A percentile compares a stretch with the other conserved stretches of the same genome.
Evolutionary conservation across 1,140 invertebrate species (phyloP).

Genomic region (Latrodectus geometricus): DNA sequence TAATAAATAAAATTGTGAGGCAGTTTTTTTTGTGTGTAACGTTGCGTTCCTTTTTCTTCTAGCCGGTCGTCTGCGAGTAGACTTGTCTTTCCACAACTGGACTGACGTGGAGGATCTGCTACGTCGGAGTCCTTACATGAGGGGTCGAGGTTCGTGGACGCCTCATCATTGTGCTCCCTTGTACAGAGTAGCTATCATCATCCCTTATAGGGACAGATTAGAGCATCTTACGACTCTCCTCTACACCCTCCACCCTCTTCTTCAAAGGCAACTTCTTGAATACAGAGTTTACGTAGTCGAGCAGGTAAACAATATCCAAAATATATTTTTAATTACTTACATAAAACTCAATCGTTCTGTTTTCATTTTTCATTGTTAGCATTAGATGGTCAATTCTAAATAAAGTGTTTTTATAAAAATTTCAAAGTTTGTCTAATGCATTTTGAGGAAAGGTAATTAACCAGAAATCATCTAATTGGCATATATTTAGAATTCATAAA

Average conservation of each 20-base stretch:
- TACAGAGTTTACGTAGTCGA: slow-evolving; percentile 72
- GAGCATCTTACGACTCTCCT: slow-evolving; percentile 69
- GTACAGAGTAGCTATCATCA: slow-evolving; percentile 69
- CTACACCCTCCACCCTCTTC: slow-evolving; percentile 70
- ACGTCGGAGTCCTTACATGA: slow-evolving; percentile 19
- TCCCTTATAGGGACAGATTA: slow-evolving; percentile 71
- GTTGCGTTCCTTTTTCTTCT: background rate
- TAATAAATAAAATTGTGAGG: no score
- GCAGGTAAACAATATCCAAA: slow-evolving; percentile 65
- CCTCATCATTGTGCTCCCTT: slow-evolving; percentile 57
- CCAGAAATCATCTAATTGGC: no score
- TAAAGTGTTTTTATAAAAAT: no score
- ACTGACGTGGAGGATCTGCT: slow-evolving; percentile 27
- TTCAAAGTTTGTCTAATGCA: no score
- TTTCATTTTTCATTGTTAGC: no score
- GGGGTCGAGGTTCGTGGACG: slow-evolving; percentile 36
- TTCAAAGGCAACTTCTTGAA: slow-evolving; percentile 71
- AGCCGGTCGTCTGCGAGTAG: slow-evolving; percentile 22
- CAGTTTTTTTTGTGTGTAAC: background rate
- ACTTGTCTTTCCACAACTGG: slow-evolving; percentile 11
- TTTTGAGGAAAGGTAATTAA: no score
- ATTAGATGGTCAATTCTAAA: no score
- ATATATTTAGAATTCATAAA: no score
- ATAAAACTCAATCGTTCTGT: no score
- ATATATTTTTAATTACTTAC: no score